Evolutionary conservation across 1,140 invertebrate species (phyloP), one percentile per base, ranked within the genome.

Genomic region (Mizuhopecten yessoensis): DNA sequence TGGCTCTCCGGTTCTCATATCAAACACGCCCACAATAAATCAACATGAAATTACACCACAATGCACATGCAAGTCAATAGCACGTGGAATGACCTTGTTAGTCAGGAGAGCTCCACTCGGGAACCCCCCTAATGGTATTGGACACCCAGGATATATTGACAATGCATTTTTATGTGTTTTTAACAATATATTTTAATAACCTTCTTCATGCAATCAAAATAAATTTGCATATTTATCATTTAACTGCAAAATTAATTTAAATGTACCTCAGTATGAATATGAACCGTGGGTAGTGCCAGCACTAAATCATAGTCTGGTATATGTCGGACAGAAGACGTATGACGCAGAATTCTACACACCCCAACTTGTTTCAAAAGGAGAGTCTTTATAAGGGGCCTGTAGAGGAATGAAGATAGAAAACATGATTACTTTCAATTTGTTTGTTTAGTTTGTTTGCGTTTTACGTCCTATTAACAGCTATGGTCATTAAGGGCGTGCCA

Each of bases 141-240:
- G 57, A 75, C 57, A 75, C 57, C 29, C 1, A 75, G n/a, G n/a
- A 29, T n/a, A n/a, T 29, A 29, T 75, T 29, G n/a, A 17, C 29
- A 75, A 75, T 75, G n/a, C 23, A 75, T n/a, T 9, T n/a, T 75
- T 75, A 29, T 29, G 45, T 49, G 45, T 49, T 17, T 49, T 49
- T 49, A 49, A 20, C 45, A 13, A 49, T 15, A 49, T 15, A 49
- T 1, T 2, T 9, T 2, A 29, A 29, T 75, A 17, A n/a, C 23
- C 2, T 75, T 75, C 57, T 29, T 9, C n/a, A 75, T 29, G n/a
- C n/a, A 75, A 75, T 75, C 57, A 75, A 29, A 75, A 75, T 75
- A 75, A 75, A 75, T 75, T 29, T 75, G n/a, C 57, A 75, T 75
- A 57, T 20, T 75, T 75, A 29, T n/a, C 57, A 75, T 23, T 75